A percentile compares a stretch with the other conserved stretches of the same genome.
These are phyloP conservation scores for Dryococelus australis DNA, from an alignment of 2,888 invertebrate genomes.

Conservation along the genomic window DNA sequence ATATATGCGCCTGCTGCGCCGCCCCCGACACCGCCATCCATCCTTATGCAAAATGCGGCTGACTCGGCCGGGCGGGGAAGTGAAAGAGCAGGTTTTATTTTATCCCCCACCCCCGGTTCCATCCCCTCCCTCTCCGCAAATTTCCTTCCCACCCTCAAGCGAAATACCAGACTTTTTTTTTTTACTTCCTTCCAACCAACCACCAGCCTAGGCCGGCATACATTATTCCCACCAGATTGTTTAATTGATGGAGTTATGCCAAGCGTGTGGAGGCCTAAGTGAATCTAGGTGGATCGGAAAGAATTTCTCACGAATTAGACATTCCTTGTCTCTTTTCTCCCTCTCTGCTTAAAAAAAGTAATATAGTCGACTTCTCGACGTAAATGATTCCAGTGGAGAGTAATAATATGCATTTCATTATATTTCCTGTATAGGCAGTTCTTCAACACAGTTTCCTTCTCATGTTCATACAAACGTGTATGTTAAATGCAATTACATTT, in stretches of 20 bases:
- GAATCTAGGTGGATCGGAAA: neutral
- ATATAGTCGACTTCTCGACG: too few species aligned
- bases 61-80: neutral
- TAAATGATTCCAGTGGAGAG: too few species aligned
- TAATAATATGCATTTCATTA: too few species aligned
- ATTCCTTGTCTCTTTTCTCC: neutral
- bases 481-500: too few species aligned
- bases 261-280: neutral
- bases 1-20: neutral
- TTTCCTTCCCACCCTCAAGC: too few species aligned
- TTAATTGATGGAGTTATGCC: neutral
- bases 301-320: neutral
- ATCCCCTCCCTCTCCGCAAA: neutral
- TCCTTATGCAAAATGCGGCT: conserved; percentile 3
- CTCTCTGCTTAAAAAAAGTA: too few species aligned
- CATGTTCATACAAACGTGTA: too few species aligned
- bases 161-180: too few species aligned
- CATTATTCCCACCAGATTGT: neutral
- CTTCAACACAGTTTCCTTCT: too few species aligned
- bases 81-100: conserved; percentile 7
- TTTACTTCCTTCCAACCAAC: too few species aligned
- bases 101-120: neutral
- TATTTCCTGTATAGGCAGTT: too few species aligned
- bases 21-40: neutral
- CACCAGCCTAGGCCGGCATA: too few species aligned